Evolutionary conservation across 2,797 vertebrate species (phyloP), one percentile per base, ranked within the genome.

Genomic region (Microctenopoma lineatum): DNA sequence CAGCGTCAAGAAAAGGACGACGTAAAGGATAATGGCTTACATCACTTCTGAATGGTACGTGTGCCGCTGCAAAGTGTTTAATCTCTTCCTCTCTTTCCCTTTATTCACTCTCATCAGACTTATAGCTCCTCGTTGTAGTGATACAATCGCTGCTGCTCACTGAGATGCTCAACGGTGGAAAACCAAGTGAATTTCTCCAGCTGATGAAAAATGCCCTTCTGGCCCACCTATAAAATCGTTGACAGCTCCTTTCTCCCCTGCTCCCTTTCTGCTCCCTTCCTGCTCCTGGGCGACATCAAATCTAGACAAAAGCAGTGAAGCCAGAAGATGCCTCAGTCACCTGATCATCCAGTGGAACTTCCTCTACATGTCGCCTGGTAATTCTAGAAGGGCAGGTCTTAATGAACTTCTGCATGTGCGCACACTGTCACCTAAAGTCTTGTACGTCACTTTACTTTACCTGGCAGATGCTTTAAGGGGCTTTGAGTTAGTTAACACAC

Each of bases 61-160:
- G 14, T 15, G 59, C 42, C 46, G 46, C 72, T 77, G 60, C 47
- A 42, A 80, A 59, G 70, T 68, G 52, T 80, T 78, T 12, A 2
- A 46, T 52, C 36, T 65, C 67, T 59, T 18, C 56, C 54, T 32
- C 60, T 42, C 51, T 36, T 32, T 39, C 32, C 18, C 44, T 53
- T 53, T 62, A 27, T 69, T 42, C 27, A 41, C 73, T 75, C 66
- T 89, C 86, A 89, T 91, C 87, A 90, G 59, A 75, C 70, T 89
- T 84, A 90, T 80, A 92, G 87, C 86, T 87, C 87, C 87, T 90
- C 69, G 84, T 69, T 90, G 87, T 88, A 66, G 71, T 10, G 42
- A 50, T 41, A 65, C 80, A 55, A 73, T 56, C 69, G 68, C 61
- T 14, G 25, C 58, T 4, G 57, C 72, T 79, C 68, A 34, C 66